These are phyloP conservation scores for Amphiura filiformis DNA, from an alignment of 35 echinoderm and acorn worm genomes.

Conservation along the genomic window DNA sequence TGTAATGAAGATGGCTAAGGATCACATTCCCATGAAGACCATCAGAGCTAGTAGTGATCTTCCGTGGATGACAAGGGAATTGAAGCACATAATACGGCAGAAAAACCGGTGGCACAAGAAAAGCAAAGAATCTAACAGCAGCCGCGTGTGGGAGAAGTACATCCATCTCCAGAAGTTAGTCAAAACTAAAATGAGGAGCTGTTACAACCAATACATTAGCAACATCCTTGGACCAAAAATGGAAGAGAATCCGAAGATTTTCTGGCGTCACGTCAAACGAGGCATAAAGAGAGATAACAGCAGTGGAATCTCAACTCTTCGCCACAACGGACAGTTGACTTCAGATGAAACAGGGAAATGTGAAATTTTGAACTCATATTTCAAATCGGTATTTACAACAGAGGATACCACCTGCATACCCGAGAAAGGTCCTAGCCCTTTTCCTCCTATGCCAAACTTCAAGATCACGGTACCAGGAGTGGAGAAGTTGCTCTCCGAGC, in stretches of 20 bases:
- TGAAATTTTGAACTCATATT: too few species aligned
- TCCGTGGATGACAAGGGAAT: conserved; percentile 33
- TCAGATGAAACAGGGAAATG: too few species aligned
- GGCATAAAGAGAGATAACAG: neutral
- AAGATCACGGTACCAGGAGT: conserved; percentile 11
- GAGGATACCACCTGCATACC: conserved; percentile 13
- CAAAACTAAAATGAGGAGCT: neutral
- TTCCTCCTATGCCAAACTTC: neutral
- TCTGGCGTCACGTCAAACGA: neutral
- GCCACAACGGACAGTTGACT: neutral
- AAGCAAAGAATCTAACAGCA: neutral
- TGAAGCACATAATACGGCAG: too few species aligned
- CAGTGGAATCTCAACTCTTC: too few species aligned
- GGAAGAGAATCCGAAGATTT: conserved; percentile 23
- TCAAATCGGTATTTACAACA: conserved; percentile 31
- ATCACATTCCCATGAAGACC: conserved; percentile 15
- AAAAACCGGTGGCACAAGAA: too few species aligned
- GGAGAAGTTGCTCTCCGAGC: neutral
- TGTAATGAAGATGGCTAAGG: neutral
- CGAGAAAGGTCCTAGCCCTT: neutral
- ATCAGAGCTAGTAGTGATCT: conserved; percentile 1
- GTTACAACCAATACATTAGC: conserved; percentile 19
- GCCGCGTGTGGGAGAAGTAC: conserved; percentile 23
- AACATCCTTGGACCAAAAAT: conserved; percentile 7
- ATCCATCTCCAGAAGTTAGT: conserved; percentile 8